Percentiles rank a stretch among this genome's conserved stretches.
Evolutionary conservation across 2,113 vertebrate species (phyloP).

Genomic region (Notarius lentiginosus): DNA sequence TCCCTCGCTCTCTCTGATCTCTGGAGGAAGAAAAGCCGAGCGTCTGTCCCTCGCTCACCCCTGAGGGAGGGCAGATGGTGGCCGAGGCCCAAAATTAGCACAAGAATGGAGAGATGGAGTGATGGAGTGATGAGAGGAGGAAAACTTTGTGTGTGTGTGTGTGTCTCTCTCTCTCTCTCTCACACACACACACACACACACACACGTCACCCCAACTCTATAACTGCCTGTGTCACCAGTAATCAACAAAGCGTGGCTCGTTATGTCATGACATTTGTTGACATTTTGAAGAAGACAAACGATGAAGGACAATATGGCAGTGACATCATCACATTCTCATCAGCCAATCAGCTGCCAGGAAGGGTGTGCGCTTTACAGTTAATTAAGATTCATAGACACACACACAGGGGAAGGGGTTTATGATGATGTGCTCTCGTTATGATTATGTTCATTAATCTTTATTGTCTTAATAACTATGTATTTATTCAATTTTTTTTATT

Average conservation of each 20-base stretch:
- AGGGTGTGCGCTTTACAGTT: slow-evolving; percentile 3
- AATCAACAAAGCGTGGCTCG: background rate
- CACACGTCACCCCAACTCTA: background rate
- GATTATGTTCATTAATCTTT: background rate
- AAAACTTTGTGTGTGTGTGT: background rate
- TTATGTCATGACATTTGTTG: slow-evolving; percentile 5
- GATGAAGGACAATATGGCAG: background rate
- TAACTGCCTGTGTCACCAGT: background rate
- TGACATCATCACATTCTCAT: slow-evolving; percentile 39
- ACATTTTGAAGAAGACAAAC: slow-evolving; percentile 18
- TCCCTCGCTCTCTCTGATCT: slow-evolving; percentile 28
- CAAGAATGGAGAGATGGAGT: slow-evolving; percentile 32
- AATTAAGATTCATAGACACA: slow-evolving; percentile 33
- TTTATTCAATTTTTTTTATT: background rate
- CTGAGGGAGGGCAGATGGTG: slow-evolving; percentile 44
- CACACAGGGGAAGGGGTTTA: background rate
- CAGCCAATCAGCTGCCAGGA: slow-evolving; percentile 14
- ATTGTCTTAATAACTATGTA: background rate
- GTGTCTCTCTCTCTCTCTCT: background rate
- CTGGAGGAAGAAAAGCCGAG: slow-evolving; percentile 24
- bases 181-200: slow-evolving; percentile 22
- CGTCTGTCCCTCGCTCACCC: slow-evolving; percentile 20
- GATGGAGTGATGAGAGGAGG: slow-evolving; percentile 7
- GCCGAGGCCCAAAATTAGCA: slow-evolving; percentile 38
- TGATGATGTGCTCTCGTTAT: background rate